Conservation (phyloP, 23 tunicate species). For the Phallusia fumigata region DNA sequence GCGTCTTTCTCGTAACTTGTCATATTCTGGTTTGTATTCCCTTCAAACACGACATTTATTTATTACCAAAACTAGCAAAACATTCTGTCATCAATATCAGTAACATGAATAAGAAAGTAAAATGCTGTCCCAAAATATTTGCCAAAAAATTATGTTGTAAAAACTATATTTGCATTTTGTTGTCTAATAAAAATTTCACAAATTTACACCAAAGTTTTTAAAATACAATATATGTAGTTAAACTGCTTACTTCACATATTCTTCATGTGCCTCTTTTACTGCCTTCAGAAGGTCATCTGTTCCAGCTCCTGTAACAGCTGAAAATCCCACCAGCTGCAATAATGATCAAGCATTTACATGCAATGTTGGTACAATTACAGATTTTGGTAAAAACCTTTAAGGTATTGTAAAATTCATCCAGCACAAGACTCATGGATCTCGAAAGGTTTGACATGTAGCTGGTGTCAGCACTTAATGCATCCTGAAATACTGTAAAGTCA, state of each 20-base stretch:
- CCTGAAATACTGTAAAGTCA: constrained; percentile 85
- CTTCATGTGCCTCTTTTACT: constrained; percentile 82
- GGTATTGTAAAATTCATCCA: constrained; percentile 94
- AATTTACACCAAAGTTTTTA: not conserved
- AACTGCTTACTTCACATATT: constrained; percentile 62
- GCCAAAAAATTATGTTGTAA: too few species aligned
- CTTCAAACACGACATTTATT: constrained; percentile 17
- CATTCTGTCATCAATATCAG: too few species aligned
- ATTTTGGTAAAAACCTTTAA: constrained; percentile 40
- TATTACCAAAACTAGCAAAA: too few species aligned
- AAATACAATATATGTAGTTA: not conserved
- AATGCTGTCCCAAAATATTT: too few species aligned
- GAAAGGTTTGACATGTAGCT: constrained; percentile 88
- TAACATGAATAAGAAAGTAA: too few species aligned
- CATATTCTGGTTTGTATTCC: constrained; percentile 86
- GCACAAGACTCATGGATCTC: constrained; percentile 92
- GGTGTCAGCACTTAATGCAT: constrained; percentile 72
- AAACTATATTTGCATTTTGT: too few species aligned
- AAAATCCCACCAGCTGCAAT: constrained; percentile 91
- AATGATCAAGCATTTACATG: not conserved
- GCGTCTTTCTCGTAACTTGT: constrained; percentile 53
- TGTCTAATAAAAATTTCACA: not conserved
- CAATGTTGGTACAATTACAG: not conserved
- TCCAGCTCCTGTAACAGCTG: constrained; percentile 91
- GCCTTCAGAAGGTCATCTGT: constrained; percentile 72